Evolutionary conservation across 2,113 vertebrate species (phyloP).

Genomic region (Coptodon bakossiorum): DNA sequence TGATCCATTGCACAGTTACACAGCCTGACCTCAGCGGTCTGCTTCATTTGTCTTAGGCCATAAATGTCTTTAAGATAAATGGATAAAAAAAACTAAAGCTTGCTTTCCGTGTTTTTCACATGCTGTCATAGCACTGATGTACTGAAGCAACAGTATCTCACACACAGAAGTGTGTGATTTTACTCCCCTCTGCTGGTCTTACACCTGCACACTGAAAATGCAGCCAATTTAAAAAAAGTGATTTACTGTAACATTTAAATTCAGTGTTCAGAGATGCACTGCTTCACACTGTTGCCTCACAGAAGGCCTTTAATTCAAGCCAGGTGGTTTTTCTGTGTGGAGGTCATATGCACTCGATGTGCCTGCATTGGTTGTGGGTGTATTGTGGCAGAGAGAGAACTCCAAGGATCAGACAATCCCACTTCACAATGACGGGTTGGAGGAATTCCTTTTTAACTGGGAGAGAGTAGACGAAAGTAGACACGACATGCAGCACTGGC

Average conservation of each 20-base stretch:
- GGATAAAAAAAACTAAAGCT: not conserved
- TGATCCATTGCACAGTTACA: not conserved
- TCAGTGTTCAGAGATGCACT: not conserved
- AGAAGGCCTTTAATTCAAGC: not conserved
- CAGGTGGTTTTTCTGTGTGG: not conserved
- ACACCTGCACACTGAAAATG: not conserved
- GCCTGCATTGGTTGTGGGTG: not conserved
- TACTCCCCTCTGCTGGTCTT: conserved; percentile 6
- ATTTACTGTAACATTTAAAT: not conserved
- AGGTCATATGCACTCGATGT: not conserved
- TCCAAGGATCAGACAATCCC: not conserved
- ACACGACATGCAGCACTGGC: not conserved
- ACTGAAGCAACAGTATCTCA: not conserved
- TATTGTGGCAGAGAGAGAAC: not conserved
- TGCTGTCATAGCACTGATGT: not conserved
- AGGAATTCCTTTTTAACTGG: not conserved
- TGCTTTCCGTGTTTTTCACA: not conserved
- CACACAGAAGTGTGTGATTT: not conserved
- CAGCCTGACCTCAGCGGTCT: not conserved
- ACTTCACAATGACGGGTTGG: not conserved
- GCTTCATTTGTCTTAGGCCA: not conserved
- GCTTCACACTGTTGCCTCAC: not conserved
- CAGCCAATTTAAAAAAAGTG: not conserved
- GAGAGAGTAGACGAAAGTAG: not conserved
- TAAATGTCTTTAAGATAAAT: not conserved